A percentile compares a stretch with the other conserved stretches of the same genome.
phyloP scores from a whole-genome alignment of 2,113 vertebrate species.

The Pterocles burchelli region DNA sequence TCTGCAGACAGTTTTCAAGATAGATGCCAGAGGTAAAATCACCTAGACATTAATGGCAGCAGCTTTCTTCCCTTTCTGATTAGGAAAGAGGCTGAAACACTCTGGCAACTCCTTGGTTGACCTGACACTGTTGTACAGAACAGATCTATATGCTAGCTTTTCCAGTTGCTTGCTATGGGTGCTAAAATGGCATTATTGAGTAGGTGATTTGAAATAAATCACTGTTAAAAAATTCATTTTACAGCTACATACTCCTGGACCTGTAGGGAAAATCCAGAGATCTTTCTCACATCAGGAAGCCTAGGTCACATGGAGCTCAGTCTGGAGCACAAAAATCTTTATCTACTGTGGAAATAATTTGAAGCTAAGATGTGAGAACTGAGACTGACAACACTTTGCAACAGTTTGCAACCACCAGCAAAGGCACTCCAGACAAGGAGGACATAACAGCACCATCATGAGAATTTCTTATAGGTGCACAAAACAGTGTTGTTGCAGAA shows the following conservation, averaged over 20 bases:
- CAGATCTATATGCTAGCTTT: not conserved
- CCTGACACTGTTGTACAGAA: not conserved
- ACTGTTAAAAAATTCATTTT: not conserved
- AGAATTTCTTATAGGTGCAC: not conserved
- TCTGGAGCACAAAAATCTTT: not conserved
- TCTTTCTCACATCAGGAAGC: not conserved
- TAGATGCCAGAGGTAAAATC: not conserved
- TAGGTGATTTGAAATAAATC: not conserved
- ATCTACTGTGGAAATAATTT: not conserved
- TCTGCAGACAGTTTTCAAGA: not conserved
- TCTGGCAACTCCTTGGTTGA: not conserved
- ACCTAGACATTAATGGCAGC: not conserved
- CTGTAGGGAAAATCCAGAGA: not conserved
- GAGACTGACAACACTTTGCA: not conserved
- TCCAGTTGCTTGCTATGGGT: not conserved
- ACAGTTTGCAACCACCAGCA: not conserved
- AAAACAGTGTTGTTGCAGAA: not conserved
- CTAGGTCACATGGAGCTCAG: not conserved
- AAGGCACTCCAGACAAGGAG: not conserved
- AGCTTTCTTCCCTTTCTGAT: not conserved
- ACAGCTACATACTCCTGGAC: not conserved
- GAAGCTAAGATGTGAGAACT: not conserved
- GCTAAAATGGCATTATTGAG: not conserved
- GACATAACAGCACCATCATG: not conserved
- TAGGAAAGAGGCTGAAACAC: not conserved